These are phyloP conservation scores for Oreochromis tanganicae DNA, from an alignment of 2,113 vertebrate species.

Conservation along the genomic window DNA sequence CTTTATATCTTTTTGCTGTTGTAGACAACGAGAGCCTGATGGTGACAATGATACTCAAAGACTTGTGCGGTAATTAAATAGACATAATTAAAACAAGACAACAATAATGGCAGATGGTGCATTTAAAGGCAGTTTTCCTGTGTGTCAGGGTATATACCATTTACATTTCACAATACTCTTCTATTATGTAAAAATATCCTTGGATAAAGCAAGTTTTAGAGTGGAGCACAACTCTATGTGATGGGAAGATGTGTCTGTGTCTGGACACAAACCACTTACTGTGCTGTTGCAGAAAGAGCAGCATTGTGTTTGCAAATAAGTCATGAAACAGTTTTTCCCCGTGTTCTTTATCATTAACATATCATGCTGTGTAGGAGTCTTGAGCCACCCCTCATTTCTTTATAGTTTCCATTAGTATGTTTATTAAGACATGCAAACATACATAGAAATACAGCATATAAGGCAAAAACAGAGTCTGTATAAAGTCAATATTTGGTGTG, in stretches of 20 bases:
- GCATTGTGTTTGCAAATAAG: not conserved
- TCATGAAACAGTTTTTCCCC: not conserved
- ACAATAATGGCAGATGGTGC: not conserved
- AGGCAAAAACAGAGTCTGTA: not conserved
- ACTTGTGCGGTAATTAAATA: not conserved
- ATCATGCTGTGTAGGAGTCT: not conserved
- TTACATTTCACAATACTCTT: not conserved
- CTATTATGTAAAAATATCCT: not conserved
- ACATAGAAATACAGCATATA: not conserved
- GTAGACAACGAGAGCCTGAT: not conserved
- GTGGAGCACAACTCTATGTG: rapidly evolving
- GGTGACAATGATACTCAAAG: not conserved
- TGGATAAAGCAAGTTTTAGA: not conserved
- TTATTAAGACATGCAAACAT: not conserved
- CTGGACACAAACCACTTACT: not conserved
- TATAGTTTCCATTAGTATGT: not conserved
- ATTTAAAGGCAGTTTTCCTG: not conserved
- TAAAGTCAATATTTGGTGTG: not conserved
- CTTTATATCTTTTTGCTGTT: not conserved
- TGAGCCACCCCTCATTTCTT: not conserved
- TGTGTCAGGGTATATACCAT: not conserved
- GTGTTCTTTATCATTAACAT: not conserved
- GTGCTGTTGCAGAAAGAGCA: not conserved
- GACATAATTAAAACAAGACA: not conserved
- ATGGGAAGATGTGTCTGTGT: not conserved